These are phyloP conservation scores for Crossaster papposus DNA, from an alignment of 53 echinoderm and acorn worm genomes.

Conservation along the genomic window DNA sequence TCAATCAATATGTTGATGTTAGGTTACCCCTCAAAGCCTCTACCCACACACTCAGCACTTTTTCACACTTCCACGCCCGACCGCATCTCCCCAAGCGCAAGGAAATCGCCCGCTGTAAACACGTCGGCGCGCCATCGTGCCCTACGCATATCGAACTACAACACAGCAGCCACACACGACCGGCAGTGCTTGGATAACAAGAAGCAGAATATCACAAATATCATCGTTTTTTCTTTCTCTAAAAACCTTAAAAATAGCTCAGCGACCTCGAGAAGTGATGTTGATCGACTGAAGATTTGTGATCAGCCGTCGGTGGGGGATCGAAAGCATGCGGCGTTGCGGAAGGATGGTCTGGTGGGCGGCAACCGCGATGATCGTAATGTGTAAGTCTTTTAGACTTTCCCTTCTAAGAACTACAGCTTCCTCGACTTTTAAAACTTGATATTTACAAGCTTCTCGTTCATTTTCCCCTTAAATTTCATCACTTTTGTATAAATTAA, in stretches of 20 bases:
- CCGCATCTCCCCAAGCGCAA: slow-evolving; percentile 10
- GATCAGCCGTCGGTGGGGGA: not conserved
- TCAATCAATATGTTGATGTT: not conserved
- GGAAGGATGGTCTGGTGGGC: not conserved
- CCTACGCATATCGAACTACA: not conserved
- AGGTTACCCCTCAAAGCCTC: not conserved
- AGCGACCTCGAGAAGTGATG: not conserved
- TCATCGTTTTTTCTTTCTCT: not conserved
- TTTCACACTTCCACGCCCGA: slow-evolving; percentile 27
- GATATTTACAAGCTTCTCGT: too few relatives aligned
- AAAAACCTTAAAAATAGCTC: not conserved
- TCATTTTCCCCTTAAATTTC: too few relatives aligned
- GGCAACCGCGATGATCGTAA: not conserved
- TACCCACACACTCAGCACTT: not conserved
- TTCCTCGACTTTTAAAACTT: too few relatives aligned
- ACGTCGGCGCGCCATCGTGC: not conserved
- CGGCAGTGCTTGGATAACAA: not conserved
- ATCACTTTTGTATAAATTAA: too few relatives aligned
- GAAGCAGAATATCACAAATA: not conserved
- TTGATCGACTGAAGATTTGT: not conserved
- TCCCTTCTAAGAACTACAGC: not conserved
- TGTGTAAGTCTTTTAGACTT: not conserved
- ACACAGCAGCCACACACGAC: not conserved
- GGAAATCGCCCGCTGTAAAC: not conserved
- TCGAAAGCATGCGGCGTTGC: not conserved